These are phyloP conservation scores for Neogobius melanostomus DNA, from an alignment of 2,113 vertebrate genomes.

Conservation along the genomic window DNA sequence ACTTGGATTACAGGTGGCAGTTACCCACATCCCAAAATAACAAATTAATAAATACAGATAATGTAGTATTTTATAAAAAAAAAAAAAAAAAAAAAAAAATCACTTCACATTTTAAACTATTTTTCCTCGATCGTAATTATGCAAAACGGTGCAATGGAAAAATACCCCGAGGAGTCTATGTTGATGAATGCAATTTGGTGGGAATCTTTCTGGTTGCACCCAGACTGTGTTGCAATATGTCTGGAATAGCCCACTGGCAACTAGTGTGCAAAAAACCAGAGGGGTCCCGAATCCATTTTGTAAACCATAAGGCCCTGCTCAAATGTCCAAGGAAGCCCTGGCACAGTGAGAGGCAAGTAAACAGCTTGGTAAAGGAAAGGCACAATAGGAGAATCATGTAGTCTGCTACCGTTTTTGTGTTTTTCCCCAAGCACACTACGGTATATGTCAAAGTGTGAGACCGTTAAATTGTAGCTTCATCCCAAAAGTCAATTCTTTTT, in stretches of 20 bases:
- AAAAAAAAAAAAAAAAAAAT: no score
- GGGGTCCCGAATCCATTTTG: constrained; percentile 24
- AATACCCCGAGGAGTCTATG: background rate
- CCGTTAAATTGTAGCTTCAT: constrained; percentile 53
- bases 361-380: constrained; percentile 32
- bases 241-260: constrained; percentile 26
- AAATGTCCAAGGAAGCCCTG: constrained; percentile 38
- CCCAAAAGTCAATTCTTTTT: constrained; percentile 53
- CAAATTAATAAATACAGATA: no score
- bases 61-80: no score
- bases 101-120: no score
- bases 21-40: no score
- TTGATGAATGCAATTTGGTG: background rate
- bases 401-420: constrained; percentile 11
- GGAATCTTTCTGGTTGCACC: constrained; percentile 8
- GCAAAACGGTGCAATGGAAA: background rate
- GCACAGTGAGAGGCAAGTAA: constrained; percentile 19
- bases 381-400: constrained; percentile 42
- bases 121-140: background rate
- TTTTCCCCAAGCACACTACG: constrained; percentile 26
- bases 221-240: constrained; percentile 32
- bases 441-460: constrained; percentile 2
- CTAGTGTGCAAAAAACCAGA: constrained; percentile 30
- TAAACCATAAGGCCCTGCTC: constrained; percentile 20
- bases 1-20: no score